These are phyloP conservation scores for Falco columbarius DNA, from an alignment of 2,797 vertebrate genomes.

Conservation along the genomic window DNA sequence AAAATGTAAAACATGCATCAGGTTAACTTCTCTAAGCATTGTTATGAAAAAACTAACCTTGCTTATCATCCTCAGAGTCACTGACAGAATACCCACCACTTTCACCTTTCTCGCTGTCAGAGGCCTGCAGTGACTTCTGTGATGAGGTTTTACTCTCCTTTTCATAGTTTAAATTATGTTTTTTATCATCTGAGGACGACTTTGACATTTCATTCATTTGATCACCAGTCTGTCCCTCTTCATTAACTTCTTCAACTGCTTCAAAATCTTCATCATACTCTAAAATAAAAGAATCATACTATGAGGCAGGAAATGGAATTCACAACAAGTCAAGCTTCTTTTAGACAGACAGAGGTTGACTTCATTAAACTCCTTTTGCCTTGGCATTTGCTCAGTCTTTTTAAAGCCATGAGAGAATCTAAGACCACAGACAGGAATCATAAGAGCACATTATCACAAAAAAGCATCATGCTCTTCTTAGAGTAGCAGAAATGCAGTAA, in stretches of 20 bases:
- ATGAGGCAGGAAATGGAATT: conserved; percentile 45
- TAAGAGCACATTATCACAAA: neutral
- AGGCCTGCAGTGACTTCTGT: conserved; percentile 30
- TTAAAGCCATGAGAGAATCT: conserved; percentile 26
- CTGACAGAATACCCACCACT: conserved; percentile 66
- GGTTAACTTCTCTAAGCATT: neutral
- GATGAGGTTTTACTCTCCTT: conserved; percentile 48
- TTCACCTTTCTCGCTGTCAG: conserved; percentile 44
- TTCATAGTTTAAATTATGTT: conserved; percentile 35
- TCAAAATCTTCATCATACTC: conserved; percentile 97
- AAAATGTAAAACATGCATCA: neutral
- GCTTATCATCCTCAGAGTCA: conserved; percentile 71
- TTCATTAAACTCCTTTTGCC: neutral
- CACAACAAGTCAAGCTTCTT: neutral
- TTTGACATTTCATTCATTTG: conserved; percentile 68
- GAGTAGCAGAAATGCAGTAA: neutral
- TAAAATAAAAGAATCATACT: conserved; percentile 64
- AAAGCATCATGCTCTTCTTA: neutral
- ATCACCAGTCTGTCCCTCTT: conserved; percentile 58
- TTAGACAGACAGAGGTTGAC: conserved; percentile 18
- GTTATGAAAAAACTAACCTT: conserved; percentile 66
- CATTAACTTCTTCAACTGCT: conserved; percentile 79
- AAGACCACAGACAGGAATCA: neutral
- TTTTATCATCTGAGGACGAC: conserved; percentile 67
- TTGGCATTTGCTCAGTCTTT: neutral